Evolutionary conservation across 2,797 vertebrate genomes (phyloP), one percentile per base, ranked within the genome.

Genomic region (Epinephelus awoara): DNA sequence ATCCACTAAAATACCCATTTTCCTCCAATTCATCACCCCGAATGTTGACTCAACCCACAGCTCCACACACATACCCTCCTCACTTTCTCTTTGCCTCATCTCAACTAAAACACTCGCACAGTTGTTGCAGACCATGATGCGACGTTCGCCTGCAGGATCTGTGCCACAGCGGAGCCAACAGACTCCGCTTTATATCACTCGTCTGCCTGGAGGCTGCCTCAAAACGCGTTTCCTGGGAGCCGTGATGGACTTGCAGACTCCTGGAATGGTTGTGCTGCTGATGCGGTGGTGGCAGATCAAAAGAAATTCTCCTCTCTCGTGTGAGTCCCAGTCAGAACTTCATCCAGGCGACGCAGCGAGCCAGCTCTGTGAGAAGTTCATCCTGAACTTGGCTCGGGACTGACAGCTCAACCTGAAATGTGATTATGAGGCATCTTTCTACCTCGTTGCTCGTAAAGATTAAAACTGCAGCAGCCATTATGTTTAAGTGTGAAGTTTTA

Each of bases 241-340:
- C 19, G 2, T 8, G 59, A 40, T 25, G 34, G 44, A 73, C 58
- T 93, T 93, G 77, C 87, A 91, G 25, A 44, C 91, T 1, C 21
- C 70, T 9, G 91, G 88, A 0, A 85, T 88, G 77, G 50, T 90
- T 88, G 67, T 89, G 90, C 62, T 47, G 25, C 29, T 1, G 67
- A 52, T 9, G 66, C 68, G 18, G 72, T 89, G 0, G 85, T 85
- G 0, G 42, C 6, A 3, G 71, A 91, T 19, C 84, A 85, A 47
- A 65, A 10, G 14, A 49, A 23, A 17, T 23, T 19, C 18, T 91
- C 92, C 77, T 87, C 84, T 38, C 84, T 38, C 81, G 86, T 46
- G 75, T 91, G 49, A 34, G 63, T 54, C 72, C 90, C 49, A 84
- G 63, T 29, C 72, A 21, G 57, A 78, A 84, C 23, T 79, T 89